These are phyloP conservation scores for Chamaea fasciata DNA, from an alignment of 2,113 vertebrate genomes.

Conservation along the genomic window DNA sequence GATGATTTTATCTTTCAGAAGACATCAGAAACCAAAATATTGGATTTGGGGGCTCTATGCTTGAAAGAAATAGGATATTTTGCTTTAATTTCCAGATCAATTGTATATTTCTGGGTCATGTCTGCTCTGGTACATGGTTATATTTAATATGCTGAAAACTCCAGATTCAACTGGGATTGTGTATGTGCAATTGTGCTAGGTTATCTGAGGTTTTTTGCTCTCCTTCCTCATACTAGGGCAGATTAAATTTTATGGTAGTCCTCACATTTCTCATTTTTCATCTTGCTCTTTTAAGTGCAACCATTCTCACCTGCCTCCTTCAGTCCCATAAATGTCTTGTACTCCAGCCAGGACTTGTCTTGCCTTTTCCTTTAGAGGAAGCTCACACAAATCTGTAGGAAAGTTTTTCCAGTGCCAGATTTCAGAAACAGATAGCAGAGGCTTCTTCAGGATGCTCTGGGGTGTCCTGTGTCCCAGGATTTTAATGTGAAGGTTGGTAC, in stretches of 20 bases:
- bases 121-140: not conserved
- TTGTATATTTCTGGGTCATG: not conserved
- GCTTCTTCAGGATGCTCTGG: not conserved
- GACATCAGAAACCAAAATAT: not conserved
- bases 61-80: not conserved
- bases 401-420: not conserved
- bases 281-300: not conserved
- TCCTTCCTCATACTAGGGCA: not conserved
- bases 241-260: not conserved
- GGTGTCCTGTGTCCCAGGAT: not conserved
- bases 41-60: not conserved
- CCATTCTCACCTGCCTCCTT: not conserved
- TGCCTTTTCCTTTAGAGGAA: not conserved
- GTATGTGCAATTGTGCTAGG: too few species aligned
- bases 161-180: not conserved
- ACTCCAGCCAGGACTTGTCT: not conserved
- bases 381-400: not conserved
- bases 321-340: not conserved
- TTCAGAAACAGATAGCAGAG: not conserved
- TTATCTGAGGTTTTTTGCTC: not conserved
- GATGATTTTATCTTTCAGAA: not conserved
- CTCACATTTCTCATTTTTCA: not conserved
- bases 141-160: not conserved
- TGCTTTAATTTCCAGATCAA: not conserved
- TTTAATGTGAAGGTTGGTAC: not conserved